Evolutionary conservation across 2,113 vertebrate genomes (phyloP).

Genomic region (Apteryx owenii): DNA sequence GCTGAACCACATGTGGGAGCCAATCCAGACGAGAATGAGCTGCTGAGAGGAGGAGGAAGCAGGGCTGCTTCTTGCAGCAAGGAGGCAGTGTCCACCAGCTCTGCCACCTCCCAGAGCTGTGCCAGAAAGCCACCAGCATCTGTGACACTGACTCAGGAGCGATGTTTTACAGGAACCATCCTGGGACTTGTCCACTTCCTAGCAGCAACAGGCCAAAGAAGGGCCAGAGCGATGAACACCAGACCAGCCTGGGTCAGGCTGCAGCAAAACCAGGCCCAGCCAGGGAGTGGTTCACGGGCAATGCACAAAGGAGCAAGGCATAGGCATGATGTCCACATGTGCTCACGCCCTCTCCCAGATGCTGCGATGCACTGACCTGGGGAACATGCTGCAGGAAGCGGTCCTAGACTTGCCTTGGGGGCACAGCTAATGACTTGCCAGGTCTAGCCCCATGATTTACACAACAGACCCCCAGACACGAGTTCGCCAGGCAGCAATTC

Average conservation of each 20-base stretch:
- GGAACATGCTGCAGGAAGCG: not conserved
- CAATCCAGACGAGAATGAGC: not conserved
- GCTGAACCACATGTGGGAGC: not conserved
- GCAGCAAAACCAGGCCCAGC: not conserved
- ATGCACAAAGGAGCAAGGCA: not conserved
- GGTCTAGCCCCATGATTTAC: not conserved
- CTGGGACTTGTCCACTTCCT: not conserved
- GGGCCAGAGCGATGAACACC: rapidly evolving
- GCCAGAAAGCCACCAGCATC: not conserved
- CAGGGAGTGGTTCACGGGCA: not conserved
- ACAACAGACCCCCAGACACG: not conserved
- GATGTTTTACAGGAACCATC: not conserved
- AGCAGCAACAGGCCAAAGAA: not conserved
- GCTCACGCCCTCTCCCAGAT: not conserved
- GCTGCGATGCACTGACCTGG: rapidly evolving
- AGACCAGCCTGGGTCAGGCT: not conserved
- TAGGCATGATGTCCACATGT: rapidly evolving
- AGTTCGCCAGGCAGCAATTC: not conserved
- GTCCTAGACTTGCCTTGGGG: not conserved
- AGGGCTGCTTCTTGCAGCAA: not conserved
- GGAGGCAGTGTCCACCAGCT: not conserved
- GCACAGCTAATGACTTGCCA: too few species aligned
- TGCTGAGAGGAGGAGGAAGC: not conserved
- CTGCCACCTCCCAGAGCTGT: not conserved
- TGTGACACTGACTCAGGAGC: not conserved